Evolutionary conservation across 2,888 invertebrate genomes (phyloP).

Genomic region (Cabera pusaria): DNA sequence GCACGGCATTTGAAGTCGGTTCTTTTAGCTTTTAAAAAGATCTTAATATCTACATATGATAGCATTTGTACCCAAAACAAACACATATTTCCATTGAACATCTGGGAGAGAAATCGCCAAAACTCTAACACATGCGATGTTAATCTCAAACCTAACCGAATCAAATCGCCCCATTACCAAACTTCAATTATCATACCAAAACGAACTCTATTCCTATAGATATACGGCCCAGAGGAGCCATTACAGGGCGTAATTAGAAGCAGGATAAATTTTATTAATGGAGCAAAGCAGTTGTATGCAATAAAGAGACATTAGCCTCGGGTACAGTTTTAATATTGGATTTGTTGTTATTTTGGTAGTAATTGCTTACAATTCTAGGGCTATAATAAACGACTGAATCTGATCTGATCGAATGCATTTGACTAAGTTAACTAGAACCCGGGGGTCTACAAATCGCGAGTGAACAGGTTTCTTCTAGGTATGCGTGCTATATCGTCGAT

Average conservation of each 20-base stretch:
- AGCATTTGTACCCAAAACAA: no score
- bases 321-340: slow-evolving; percentile 19
- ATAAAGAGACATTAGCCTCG: slow-evolving; percentile 48
- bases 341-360: slow-evolving; percentile 12
- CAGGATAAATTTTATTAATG: slow-evolving; percentile 53
- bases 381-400: no score
- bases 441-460: no score
- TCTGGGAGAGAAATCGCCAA: slow-evolving; percentile 35
- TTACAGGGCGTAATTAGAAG: slow-evolving; percentile 50
- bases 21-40: no score
- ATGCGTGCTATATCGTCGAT: no score
- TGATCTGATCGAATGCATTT: no score
- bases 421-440: no score
- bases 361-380: no score
- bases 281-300: slow-evolving; percentile 54
- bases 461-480: no score
- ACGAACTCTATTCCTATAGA: slow-evolving; percentile 26
- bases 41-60: no score
- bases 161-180: slow-evolving; percentile 46
- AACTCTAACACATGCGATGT: slow-evolving; percentile 53
- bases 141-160: slow-evolving; percentile 48
- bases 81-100: no score
- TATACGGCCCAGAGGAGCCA: slow-evolving; percentile 25
- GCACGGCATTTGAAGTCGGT: no score
- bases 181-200: slow-evolving; percentile 24